phyloP scores from a whole-genome alignment of 2,888 invertebrate species.

The Gerris lacustris region DNA sequence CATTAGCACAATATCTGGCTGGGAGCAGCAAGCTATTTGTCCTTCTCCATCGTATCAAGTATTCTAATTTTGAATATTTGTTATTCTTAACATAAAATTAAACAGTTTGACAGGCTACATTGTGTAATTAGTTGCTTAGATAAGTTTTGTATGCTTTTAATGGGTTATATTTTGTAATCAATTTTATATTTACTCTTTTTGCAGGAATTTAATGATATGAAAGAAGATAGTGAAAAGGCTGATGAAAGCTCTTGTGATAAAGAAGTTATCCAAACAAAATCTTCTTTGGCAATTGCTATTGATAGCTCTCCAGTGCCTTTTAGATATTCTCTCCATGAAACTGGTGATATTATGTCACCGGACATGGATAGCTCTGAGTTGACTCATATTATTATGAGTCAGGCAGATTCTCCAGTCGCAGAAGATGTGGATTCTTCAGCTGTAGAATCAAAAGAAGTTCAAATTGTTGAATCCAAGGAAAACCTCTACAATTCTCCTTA shows the following conservation, averaged over 20 bases:
- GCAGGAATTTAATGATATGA: slow-evolving; percentile 19
- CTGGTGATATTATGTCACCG: slow-evolving; percentile 23
- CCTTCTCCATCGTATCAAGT: slow-evolving; percentile 23
- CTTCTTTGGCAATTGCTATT: slow-evolving; percentile 14
- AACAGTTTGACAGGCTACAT: too few species aligned
- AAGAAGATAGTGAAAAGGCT: slow-evolving; percentile 21
- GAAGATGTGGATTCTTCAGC: neutral
- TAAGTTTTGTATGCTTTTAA: too few species aligned
- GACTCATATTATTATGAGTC: neutral
- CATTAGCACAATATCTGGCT: slow-evolving; percentile 91
- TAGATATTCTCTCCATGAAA: slow-evolving; percentile 24
- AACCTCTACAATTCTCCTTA: slow-evolving; percentile 29
- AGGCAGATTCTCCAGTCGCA: neutral
- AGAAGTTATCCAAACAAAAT: neutral
- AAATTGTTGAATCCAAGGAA: slow-evolving; percentile 19
- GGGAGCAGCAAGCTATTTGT: slow-evolving; percentile 53
- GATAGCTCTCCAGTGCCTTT: slow-evolving; percentile 24
- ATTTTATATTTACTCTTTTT: neutral
- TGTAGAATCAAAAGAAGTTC: slow-evolving; percentile 7
- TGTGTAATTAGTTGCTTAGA: too few species aligned
- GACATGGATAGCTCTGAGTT: slow-evolving; percentile 9
- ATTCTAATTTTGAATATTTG: slow-evolving; percentile 8
- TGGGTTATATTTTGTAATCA: too few species aligned
- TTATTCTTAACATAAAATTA: too few species aligned
- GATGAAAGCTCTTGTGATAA: slow-evolving; percentile 8